phyloP scores from a whole-genome alignment of 1,140 invertebrate genomes.

The Drosophila erecta region DNA sequence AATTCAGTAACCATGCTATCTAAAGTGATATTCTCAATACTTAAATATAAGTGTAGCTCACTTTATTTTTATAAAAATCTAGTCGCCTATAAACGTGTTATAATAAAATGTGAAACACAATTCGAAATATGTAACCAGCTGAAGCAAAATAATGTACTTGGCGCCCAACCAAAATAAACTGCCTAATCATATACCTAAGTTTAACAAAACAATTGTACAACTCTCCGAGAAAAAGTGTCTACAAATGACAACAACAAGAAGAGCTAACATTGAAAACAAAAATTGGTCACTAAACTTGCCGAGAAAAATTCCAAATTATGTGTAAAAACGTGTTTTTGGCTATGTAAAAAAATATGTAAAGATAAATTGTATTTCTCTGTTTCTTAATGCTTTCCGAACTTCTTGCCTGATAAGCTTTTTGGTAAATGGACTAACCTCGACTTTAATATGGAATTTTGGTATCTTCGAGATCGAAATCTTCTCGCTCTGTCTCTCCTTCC shows the following conservation, averaged over 20 bases:
- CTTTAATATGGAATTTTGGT: conserved; percentile 34
- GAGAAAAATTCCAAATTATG: conserved; percentile 21
- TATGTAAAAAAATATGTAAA: conserved; percentile 18
- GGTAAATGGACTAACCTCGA: conserved; percentile 72
- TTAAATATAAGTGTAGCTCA: too few relatives aligned
- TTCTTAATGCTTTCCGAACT: conserved; percentile 32
- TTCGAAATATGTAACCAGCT: background rate
- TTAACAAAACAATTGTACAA: conserved; percentile 32
- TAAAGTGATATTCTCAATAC: too few relatives aligned
- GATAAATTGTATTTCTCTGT: conserved; percentile 11
- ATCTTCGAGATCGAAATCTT: conserved; percentile 30
- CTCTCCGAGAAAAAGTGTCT: conserved; percentile 59
- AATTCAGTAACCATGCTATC: too few relatives aligned
- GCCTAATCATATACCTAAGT: conserved; percentile 14
- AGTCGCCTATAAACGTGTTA: too few relatives aligned
- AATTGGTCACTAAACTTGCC: conserved; percentile 36
- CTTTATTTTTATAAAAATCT: too few relatives aligned
- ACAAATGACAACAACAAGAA: conserved; percentile 82
- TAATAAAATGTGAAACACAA: background rate
- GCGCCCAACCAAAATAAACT: background rate
- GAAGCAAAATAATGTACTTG: background rate
- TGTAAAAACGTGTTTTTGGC: conserved; percentile 24
- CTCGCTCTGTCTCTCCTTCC: conserved; percentile 8
- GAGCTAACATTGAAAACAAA: conserved; percentile 67
- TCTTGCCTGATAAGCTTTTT: conserved; percentile 44